Evolutionary conservation across 2,888 invertebrate genomes (phyloP).

Genomic region (Phalera bucephala): DNA sequence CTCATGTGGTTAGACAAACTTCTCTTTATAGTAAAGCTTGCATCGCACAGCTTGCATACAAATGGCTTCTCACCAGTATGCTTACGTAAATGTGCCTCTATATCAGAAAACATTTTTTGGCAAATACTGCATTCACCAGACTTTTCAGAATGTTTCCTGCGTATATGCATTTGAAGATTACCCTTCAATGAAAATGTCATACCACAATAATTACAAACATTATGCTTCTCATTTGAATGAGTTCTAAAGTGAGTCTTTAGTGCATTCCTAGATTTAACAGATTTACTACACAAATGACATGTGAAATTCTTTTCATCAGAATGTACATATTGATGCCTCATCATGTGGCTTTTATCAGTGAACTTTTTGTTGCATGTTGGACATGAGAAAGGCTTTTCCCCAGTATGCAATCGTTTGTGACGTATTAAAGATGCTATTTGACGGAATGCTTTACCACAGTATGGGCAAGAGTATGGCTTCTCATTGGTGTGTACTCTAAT

Average conservation of each 20-base stretch:
- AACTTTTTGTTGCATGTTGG: slow-evolving; percentile 63
- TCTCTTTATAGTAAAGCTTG: slow-evolving; percentile 56
- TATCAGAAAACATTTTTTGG: slow-evolving; percentile 77
- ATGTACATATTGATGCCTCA: slow-evolving; percentile 65
- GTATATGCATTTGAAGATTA: slow-evolving; percentile 78
- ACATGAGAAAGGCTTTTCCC: slow-evolving; percentile 68
- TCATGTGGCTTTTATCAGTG: slow-evolving; percentile 55
- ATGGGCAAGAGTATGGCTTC: slow-evolving; percentile 61
- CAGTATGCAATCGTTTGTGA: slow-evolving; percentile 69
- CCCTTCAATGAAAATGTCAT: slow-evolving; percentile 80
- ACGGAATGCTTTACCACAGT: slow-evolving; percentile 57
- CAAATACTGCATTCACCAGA: slow-evolving; percentile 81
- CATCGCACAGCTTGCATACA: slow-evolving; percentile 60
- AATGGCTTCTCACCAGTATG: slow-evolving; percentile 82
- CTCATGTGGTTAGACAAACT: slow-evolving; percentile 67
- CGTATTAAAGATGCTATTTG: slow-evolving; percentile 68
- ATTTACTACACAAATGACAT: slow-evolving; percentile 79
- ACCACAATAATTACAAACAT: slow-evolving; percentile 70
- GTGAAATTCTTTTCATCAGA: slow-evolving; percentile 77
- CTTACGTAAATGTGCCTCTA: slow-evolving; percentile 81
- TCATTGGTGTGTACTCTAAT: slow-evolving; percentile 69
- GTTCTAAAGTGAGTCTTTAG: slow-evolving; percentile 72
- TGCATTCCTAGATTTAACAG: slow-evolving; percentile 75
- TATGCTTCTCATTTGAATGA: slow-evolving; percentile 67
- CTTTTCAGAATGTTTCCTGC: slow-evolving; percentile 80